phyloP scores from a whole-genome alignment of 1,140 invertebrate species.

The Drosophila auraria region DNA sequence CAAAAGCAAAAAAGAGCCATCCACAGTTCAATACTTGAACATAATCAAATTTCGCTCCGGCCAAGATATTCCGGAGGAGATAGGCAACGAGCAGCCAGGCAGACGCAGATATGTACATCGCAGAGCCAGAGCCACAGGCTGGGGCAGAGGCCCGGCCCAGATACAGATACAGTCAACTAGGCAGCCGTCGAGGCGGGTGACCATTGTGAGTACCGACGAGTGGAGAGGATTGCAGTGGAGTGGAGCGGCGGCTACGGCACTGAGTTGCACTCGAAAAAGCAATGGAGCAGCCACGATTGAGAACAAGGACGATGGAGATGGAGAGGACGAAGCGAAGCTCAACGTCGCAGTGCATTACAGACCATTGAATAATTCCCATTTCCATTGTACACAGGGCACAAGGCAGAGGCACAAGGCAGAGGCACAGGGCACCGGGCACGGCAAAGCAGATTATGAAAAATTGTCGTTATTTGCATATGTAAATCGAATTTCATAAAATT shows the following conservation, averaged over 20 bases:
- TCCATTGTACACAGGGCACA: slow-evolving; percentile 65
- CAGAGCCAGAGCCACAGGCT: background rate
- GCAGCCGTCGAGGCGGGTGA: slow-evolving; percentile 76
- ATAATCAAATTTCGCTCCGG: slow-evolving; percentile 77
- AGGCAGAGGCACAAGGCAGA: background rate
- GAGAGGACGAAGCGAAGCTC: slow-evolving; percentile 32
- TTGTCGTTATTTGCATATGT: slow-evolving; percentile 85
- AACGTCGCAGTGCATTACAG: slow-evolving; percentile 75
- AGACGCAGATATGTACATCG: slow-evolving; percentile 34
- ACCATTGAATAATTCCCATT: slow-evolving; percentile 85
- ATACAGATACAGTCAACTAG: slow-evolving; percentile 79
- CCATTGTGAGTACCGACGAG: slow-evolving; percentile 66
- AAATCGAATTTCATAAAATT: slow-evolving; percentile 85
- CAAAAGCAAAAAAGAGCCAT: slow-evolving; percentile 54
- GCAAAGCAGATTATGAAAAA: slow-evolving; percentile 85
- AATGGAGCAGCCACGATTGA: slow-evolving; percentile 69
- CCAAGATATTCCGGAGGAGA: slow-evolving; percentile 66
- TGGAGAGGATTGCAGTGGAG: slow-evolving; percentile 16
- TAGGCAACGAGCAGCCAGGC: slow-evolving; percentile 42
- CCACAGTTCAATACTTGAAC: slow-evolving; percentile 80
- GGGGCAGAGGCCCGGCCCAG: slow-evolving; percentile 37
- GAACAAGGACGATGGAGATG: slow-evolving; percentile 29
- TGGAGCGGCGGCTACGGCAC: slow-evolving; percentile 30
- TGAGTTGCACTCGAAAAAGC: slow-evolving; percentile 69
- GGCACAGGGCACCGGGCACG: slow-evolving; percentile 15